Evolutionary conservation across 2,113 vertebrate genomes (phyloP), one percentile per base, ranked within the genome.

Genomic region (Sprattus sprattus): DNA sequence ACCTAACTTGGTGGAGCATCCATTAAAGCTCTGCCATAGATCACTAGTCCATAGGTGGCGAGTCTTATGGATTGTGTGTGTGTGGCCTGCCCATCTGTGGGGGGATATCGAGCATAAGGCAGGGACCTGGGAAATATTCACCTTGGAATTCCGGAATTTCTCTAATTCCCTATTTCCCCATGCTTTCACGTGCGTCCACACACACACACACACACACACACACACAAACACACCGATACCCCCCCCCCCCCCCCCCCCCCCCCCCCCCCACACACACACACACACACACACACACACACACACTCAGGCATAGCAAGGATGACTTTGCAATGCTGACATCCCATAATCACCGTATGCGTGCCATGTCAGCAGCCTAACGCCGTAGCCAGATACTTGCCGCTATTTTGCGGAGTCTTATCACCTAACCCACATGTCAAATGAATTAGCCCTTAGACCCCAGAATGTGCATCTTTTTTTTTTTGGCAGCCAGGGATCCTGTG

Each of bases 251-350:
- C n/a, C n/a, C n/a, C n/a, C n/a, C n/a, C n/a, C n/a, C n/a, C n/a
- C n/a, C n/a, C n/a, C n/a, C n/a, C n/a, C n/a, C n/a, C n/a, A 67
- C 64, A 25, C 22, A 67, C 22, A 67, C 3, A 64, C 57, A 64
- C 22, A n/a, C 57, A 64, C 20, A 64, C 57, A 6, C 57, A 64
- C 18, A 18, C 18, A 64, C 22, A 7, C 57, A 6, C 20, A 64
- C 64, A 6, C 13, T 16, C 71, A 15, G 15, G 15, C 13, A 16
- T 78, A 39, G 39, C 71, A 78, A 15, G 71, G 71, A 78, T 78
- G 71, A 78, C 71, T 78, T 78, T 78, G 71, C 71, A 39, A 39
- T 13, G 71, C 71, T 78, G 71, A 78, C 71, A 78, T 78, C 71
- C 32, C 71, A 32, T 39, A 78, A 78, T 78, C 71, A 39, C 32